Base-by-base conservation (phyloP, 1,140 invertebrate genomes). In the Teleopsis dalmanni region DNA sequence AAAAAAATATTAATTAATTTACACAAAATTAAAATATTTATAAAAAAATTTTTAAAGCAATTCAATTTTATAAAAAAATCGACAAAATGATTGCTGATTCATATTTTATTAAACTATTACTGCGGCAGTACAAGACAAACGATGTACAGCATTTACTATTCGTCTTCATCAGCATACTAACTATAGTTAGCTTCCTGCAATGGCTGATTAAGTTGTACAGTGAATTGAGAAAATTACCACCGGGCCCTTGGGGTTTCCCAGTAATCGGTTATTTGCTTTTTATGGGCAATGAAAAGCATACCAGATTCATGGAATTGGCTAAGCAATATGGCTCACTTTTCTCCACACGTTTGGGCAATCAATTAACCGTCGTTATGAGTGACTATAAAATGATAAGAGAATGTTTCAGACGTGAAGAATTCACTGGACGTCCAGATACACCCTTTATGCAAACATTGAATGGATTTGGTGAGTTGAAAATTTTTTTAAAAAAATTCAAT, bases 371-470 rank as follows among this genome's bases (percentile, higher is more conserved):
- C 13, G 85, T 94, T 7, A 73, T 94, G 48, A 88, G 84, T 70
- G 90, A 94, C 73, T 84, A 88, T 63, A 81, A 82, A 56, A 74
- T 83, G 56, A 91, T 95, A 52, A 75, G 88, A 43, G 85, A 92
- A 59, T 81, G 87, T 16, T 94, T 95, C 67, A 75, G 84, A 0
- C 78, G 81, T 14, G 86, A 89, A 58, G 87, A 90, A 57, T 91
- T 93, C 72, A 88, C 85, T 50, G 89, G 85, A 22, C 78, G 90
- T 42, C 91, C 91, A 13, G 81, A 82, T 56, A 89, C 82, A 11
- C 85, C 87, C 34, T 83, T 93, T 57, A 88, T 82, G 73, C 81
- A 84, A 55, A 86, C 91, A n/a, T 75, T 94, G 22, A 87, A 84
- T 59, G 90, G 89, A 58, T 91, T 89, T 49, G 91, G 90, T 93